Evolutionary conservation across 1,140 invertebrate genomes (phyloP).

Genomic region (Cherax quadricarinatus): DNA sequence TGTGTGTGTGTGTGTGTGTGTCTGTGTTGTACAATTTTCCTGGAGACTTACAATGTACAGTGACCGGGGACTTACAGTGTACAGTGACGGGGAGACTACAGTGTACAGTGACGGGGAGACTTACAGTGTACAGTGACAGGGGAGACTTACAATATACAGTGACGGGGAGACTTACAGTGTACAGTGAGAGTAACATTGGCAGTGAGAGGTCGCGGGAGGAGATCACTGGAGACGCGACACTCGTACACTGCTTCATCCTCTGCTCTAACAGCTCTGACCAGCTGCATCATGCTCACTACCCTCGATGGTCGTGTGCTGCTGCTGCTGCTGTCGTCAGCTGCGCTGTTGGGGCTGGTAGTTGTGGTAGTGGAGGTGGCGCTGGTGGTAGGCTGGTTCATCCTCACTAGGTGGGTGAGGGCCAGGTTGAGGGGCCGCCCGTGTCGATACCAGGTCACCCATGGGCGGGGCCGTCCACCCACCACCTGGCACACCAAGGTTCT

Average conservation of each 20-base stretch:
- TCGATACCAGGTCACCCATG: slow-evolving; percentile 58
- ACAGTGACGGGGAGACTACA: neutral
- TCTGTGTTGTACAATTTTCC: too few relatives aligned
- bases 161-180: slow-evolving; percentile 3
- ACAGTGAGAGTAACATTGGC: slow-evolving; percentile 11
- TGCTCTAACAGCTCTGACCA: slow-evolving; percentile 24
- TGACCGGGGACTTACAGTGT: neutral
- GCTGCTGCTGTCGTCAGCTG: neutral
- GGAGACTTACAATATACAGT: neutral
- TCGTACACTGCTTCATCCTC: slow-evolving; percentile 56
- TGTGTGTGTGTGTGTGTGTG: too few relatives aligned
- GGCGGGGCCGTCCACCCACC: slow-evolving; percentile 36
- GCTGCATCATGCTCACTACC: slow-evolving; percentile 5
- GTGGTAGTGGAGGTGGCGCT: neutral
- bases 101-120: neutral
- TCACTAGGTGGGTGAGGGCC: neutral
- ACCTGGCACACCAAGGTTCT: slow-evolving; percentile 36
- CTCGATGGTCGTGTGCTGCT: neutral
- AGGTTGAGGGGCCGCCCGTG: slow-evolving; percentile 43
- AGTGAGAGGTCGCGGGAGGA: slow-evolving; percentile 11
- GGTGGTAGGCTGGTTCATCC: neutral
- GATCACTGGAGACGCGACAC: slow-evolving; percentile 39
- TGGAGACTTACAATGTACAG: neutral
- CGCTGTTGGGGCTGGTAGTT: neutral
- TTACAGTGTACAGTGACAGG: neutral